phyloP scores from a whole-genome alignment of 1,140 invertebrate genomes.

The Zaprionus camerounensis region DNA sequence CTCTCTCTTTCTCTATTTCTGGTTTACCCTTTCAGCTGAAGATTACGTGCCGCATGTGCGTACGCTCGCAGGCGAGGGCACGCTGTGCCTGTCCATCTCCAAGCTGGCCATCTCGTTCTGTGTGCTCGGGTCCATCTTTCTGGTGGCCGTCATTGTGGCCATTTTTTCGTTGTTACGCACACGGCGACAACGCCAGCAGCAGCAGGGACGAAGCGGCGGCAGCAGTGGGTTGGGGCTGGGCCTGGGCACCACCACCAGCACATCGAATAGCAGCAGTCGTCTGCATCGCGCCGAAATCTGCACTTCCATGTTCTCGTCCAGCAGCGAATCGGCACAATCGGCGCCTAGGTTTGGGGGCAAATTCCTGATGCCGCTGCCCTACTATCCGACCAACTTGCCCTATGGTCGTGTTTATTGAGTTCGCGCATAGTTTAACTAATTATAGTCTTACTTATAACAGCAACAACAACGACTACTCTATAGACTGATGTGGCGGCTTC shows the following conservation, averaged over 20 bases:
- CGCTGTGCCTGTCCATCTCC: conserved; percentile 88
- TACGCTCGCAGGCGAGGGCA: conserved; percentile 68
- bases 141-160: conserved; percentile 88
- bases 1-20: neutral
- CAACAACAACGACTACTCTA: conserved; percentile 22
- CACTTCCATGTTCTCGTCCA: conserved; percentile 83
- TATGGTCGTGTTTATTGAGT: conserved; percentile 80
- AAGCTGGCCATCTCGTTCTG: conserved; percentile 90
- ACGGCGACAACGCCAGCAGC: conserved; percentile 84
- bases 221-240: conserved; percentile 45
- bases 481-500: conserved; percentile 67
- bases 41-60: conserved; percentile 74
- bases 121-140: conserved; percentile 88
- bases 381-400: conserved; percentile 78
- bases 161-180: conserved; percentile 87
- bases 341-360: conserved; percentile 77
- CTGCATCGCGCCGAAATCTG: conserved; percentile 74
- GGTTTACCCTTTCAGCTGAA: conserved; percentile 60
- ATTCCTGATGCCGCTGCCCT: conserved; percentile 82
- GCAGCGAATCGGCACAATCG: conserved; percentile 79
- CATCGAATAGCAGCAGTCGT: conserved; percentile 70
- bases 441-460: conserved; percentile 9
- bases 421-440: neutral
- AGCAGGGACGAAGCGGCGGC: conserved; percentile 35
- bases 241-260: conserved; percentile 45